Evolutionary conservation across 2,113 vertebrate species (phyloP), one percentile per base, ranked within the genome.

Genomic region (Daphoenositta chrysoptera): DNA sequence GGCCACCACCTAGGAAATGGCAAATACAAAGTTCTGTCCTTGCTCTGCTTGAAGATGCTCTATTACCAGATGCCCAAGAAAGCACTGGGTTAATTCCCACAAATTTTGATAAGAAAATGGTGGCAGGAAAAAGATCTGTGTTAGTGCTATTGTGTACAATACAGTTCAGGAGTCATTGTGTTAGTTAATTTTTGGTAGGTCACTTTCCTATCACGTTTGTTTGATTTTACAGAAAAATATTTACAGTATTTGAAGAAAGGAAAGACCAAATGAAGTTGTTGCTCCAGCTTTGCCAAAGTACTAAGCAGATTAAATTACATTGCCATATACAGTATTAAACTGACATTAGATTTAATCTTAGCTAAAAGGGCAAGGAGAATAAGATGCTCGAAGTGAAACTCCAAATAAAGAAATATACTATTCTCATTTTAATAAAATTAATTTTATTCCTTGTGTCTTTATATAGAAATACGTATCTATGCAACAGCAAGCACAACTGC

Each of bases 401-500:
- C 76, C 9, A 79, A 44, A 72, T 24, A 65, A 82, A 65, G 13
- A 91, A 94, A 81, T 5, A 42, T 8, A 48, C 48, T 83, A 47
- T 69, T 95, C 89, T 92, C 12, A 30, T 78, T 82, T 92, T 42
- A 87, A 42, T 75, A 75, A 89, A 94, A 89, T 85, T 35, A 40
- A 22, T 91, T 93, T 86, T 57, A 51, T 89, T 87, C n/a, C 42
- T 69, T 93, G 31, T 94, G 11, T 56, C 63, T 95, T 50, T 79
- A 68, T 26, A 9, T 86, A 68, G 47, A 87, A 77, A 75, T 76
- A 66, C 30, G 7, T 95, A 53, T 80, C 56, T 81, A 80, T 93
- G 87, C 77, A 81, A 92, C 61, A 95, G 64, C 39, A 15, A 89
- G 39, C 71, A 86, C 51, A 97, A 94, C 80, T 94, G 92, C 81